Evolutionary conservation across 2,797 vertebrate genomes (phyloP).

Genomic region (Tolypeutes matacus): DNA sequence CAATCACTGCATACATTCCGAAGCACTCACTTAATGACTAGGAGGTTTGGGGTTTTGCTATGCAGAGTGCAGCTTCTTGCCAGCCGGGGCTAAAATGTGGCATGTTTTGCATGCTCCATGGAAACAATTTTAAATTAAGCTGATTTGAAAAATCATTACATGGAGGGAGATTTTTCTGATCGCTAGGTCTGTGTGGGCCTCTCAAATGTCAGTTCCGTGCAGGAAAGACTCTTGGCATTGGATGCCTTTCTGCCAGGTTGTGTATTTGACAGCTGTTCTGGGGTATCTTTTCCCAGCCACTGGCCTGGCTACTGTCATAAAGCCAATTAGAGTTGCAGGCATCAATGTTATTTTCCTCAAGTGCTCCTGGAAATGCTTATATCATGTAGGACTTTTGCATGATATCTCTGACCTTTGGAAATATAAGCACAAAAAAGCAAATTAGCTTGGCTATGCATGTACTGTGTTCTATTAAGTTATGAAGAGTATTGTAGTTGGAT

Average conservation of each 20-base stretch:
- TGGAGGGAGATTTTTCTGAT: slow-evolving; percentile 76
- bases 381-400: slow-evolving; percentile 79
- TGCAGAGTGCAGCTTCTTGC: slow-evolving; percentile 5
- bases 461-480: slow-evolving; percentile 82
- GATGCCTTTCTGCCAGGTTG: slow-evolving; percentile 84
- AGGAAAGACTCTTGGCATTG: slow-evolving; percentile 73
- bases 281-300: slow-evolving; percentile 83
- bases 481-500: slow-evolving; percentile 67
- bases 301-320: slow-evolving; percentile 82
- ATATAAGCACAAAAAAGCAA: slow-evolving; percentile 75
- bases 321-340: slow-evolving; percentile 88
- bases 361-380: slow-evolving; percentile 82
- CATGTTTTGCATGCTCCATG: slow-evolving; percentile 66
- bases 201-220: slow-evolving; percentile 80
- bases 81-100: not conserved
- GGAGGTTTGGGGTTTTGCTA: not conserved
- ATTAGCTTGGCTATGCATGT: slow-evolving; percentile 60
- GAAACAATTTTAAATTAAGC: slow-evolving; percentile 81
- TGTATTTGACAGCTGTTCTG: slow-evolving; percentile 89
- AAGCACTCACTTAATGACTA: slow-evolving; percentile 43
- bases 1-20: slow-evolving; percentile 23
- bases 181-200: slow-evolving; percentile 61
- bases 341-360: slow-evolving; percentile 88
- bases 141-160: slow-evolving; percentile 78
- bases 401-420: slow-evolving; percentile 88